A percentile compares a stretch with the other conserved stretches of the same genome.
These are phyloP conservation scores for Sesamia inferens DNA, from an alignment of 2,888 invertebrate species.

Conservation along the genomic window DNA sequence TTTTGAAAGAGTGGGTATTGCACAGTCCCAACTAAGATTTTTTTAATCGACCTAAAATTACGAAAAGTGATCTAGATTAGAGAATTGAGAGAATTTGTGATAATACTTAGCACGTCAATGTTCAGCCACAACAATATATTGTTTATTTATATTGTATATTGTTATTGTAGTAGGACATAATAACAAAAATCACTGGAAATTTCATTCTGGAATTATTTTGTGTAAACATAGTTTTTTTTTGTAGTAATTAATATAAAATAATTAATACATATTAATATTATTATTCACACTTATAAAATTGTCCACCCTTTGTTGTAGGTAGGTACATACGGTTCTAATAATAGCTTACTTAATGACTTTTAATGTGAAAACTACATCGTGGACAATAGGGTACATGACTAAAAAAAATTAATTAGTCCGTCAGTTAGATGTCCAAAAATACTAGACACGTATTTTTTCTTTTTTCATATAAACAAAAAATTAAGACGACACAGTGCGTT, in stretches of 20 bases:
- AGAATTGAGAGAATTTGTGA: no score
- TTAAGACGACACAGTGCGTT: no score
- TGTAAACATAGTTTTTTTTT: not conserved
- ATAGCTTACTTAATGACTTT: slow-evolving; percentile 25
- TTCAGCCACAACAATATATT: not conserved
- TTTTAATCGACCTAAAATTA: no score
- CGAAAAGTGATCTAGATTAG: no score
- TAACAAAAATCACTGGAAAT: not conserved
- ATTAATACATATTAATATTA: not conserved
- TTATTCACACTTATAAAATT: slow-evolving; percentile 13
- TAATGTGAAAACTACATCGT: slow-evolving; percentile 11
- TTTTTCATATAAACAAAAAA: no score
- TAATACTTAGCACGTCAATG: not conserved
- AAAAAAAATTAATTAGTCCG: no score
- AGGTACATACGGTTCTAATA: not conserved
- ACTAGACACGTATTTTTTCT: no score
- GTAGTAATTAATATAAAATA: no score
- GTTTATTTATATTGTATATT: no score
- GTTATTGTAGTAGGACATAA: no score
- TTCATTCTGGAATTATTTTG: not conserved
- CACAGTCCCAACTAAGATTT: not conserved
- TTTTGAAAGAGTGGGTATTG: not conserved
- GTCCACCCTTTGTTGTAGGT: not conserved
- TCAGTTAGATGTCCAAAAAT: no score
- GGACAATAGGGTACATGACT: no score